Percentiles rank a stretch among this genome's conserved stretches.
Evolutionary conservation across 2,113 vertebrate genomes (phyloP).

Genomic region (Tiliqua scincoides): DNA sequence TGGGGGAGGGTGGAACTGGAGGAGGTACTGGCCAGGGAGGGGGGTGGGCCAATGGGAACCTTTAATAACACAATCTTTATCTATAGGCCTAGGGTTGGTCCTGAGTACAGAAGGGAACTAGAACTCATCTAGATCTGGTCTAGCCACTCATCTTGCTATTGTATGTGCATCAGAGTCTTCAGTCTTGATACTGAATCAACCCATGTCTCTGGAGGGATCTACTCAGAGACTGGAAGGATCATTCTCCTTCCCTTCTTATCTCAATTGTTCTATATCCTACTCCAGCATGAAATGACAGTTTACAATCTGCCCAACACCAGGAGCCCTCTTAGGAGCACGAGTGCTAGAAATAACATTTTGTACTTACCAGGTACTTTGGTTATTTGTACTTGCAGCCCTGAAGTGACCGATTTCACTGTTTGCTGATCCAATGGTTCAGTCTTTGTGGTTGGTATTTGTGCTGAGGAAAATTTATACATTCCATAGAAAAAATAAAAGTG

Average conservation of each 20-base stretch:
- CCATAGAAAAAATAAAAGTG: not conserved
- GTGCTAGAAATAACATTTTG: not conserved
- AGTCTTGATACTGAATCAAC: too few species aligned
- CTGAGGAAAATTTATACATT: not conserved
- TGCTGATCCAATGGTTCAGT: not conserved
- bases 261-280: not conserved
- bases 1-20: too few species aligned
- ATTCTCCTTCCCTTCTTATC: not conserved
- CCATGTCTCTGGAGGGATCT: too few species aligned
- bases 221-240: not conserved
- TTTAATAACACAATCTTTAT: too few species aligned
- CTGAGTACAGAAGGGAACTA: too few species aligned
- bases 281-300: not conserved
- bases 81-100: too few species aligned
- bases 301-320: not conserved
- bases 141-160: too few species aligned
- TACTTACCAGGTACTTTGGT: slow-evolving; percentile 16
- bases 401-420: not conserved
- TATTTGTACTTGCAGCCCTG: not conserved
- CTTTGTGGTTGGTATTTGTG: not conserved
- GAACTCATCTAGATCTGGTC: too few species aligned
- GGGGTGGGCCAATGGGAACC: too few species aligned
- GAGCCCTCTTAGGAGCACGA: not conserved
- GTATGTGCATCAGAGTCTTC: too few species aligned
- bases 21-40: too few species aligned